Evolutionary conservation across 2,888 invertebrate species (phyloP).

Genomic region (Apodemia duryi): DNA sequence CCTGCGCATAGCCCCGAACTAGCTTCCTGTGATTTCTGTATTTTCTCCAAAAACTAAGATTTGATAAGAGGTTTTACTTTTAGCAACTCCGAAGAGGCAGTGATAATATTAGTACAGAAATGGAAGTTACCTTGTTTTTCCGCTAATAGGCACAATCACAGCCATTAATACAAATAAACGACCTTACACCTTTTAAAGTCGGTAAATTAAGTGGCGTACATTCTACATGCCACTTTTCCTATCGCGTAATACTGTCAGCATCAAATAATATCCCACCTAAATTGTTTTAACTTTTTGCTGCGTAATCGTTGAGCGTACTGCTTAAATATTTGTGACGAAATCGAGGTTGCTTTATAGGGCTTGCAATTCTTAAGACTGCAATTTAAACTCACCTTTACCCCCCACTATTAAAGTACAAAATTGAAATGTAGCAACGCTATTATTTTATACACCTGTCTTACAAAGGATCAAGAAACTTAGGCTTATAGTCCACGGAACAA

Average conservation of each 20-base stretch:
- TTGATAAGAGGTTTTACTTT: no score
- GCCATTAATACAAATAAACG: neutral
- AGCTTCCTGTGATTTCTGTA: no score
- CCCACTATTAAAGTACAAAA: conserved; percentile 37
- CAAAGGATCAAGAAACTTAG: conserved; percentile 63
- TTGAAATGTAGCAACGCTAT: conserved; percentile 36
- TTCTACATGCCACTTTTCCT: conserved; percentile 31
- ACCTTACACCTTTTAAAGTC: neutral
- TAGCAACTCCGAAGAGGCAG: no score
- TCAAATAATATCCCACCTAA: conserved; percentile 38
- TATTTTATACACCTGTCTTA: conserved; percentile 62
- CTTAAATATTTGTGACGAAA: conserved; percentile 52
- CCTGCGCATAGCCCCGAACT: no score
- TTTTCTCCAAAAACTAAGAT: no score
- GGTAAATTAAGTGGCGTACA: conserved; percentile 16
- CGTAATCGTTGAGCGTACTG: conserved; percentile 34
- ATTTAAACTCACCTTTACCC: conserved; percentile 45
- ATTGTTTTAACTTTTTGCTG: conserved; percentile 39
- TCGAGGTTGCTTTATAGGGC: conserved; percentile 51
- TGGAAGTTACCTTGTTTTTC: no score
- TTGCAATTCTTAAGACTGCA: conserved; percentile 41
- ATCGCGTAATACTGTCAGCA: conserved; percentile 36
- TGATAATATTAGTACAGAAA: no score
- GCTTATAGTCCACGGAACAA: conserved; percentile 36
- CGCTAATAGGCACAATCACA: neutral